Evolutionary conservation across 2,888 invertebrate genomes (phyloP).

Genomic region (Steinernema scapterisci): DNA sequence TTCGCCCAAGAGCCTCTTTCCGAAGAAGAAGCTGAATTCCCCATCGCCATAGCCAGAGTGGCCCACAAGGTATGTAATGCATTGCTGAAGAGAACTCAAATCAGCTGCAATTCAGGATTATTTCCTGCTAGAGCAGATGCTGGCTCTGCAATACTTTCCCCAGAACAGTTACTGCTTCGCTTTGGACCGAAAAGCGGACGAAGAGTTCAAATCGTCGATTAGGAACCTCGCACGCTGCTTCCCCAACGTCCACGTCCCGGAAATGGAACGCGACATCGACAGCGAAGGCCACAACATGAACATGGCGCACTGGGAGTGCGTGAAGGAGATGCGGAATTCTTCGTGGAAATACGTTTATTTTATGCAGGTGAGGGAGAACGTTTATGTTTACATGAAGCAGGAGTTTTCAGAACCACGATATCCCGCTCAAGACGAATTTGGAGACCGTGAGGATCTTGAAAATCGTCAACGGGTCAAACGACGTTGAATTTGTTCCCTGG

Average conservation of each 20-base stretch:
- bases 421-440: slow-evolving; percentile 36
- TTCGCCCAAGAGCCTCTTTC: slow-evolving; percentile 35
- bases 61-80: slow-evolving; percentile 46
- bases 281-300: slow-evolving; percentile 43
- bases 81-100: too few species aligned
- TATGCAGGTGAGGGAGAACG: slow-evolving; percentile 35
- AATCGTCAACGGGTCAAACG: slow-evolving; percentile 39
- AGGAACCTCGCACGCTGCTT: slow-evolving; percentile 40
- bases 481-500: slow-evolving; percentile 21
- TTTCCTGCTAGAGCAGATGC: slow-evolving; percentile 38
- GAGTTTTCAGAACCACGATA: slow-evolving; percentile 40
- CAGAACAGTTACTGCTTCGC: slow-evolving; percentile 41
- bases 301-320: slow-evolving; percentile 39
- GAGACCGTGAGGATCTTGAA: slow-evolving; percentile 37
- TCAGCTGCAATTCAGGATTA: slow-evolving; percentile 37
- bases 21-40: slow-evolving; percentile 39
- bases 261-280: slow-evolving; percentile 39
- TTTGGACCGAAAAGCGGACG: slow-evolving; percentile 33
- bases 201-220: slow-evolving; percentile 36
- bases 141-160: slow-evolving; percentile 36
- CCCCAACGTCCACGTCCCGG: slow-evolving; percentile 39
- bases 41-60: slow-evolving; percentile 42
- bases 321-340: slow-evolving; percentile 35
- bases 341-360: slow-evolving; percentile 43
- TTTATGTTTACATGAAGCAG: not conserved